Evolutionary conservation across 2,888 invertebrate genomes (phyloP), one percentile per base, ranked within the genome.

Genomic region (Stenurella melanura): DNA sequence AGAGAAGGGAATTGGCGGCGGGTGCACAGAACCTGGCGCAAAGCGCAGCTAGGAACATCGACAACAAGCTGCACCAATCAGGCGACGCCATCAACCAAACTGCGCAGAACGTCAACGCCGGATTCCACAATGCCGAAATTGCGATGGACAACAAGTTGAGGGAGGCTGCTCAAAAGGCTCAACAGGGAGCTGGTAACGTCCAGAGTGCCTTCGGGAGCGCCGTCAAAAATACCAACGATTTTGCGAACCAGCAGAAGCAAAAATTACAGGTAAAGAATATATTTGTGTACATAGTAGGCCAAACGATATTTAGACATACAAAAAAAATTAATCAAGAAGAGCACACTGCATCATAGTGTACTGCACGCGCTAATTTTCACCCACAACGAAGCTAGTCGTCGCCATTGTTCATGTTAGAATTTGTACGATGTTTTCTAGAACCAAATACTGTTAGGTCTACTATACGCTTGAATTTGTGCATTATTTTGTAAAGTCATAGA

Each of bases 61-160:
- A 78, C 54, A 71, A 76, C 57, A 81, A 79, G 42, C 61, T 80
- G 10, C 78, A 80, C 9, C 74, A 74, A 30, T 17, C 73, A 7
- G 74, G 61, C 64, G 30, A 71, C 19, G 78, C 74, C 38, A 74
- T 81, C 60, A 73, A 66, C 10, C 80, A 83, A 74, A 78, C 78
- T 58, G 80, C 81, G 15, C 80, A 82, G 12, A 77, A 82, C 67
- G 66, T 83, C 17, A 84, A 80, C 74, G 78, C 79, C 5, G 82
- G 83, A n/a, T 74, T 85, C n/a, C 82, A 83, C 19, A 72, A 83
- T 54, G 82, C 83, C 15, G 84, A 83, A 78, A 79, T 80, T 12
- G 75, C 77, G 4, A 26, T 83, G 50, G 84, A 83, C 66, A 79
- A 81, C 72, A 77, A 82, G 70, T 18, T 84, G 11, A 76, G 82